Base-by-base conservation (phyloP, 2,888 invertebrate species). In the Amiota minor region DNA sequence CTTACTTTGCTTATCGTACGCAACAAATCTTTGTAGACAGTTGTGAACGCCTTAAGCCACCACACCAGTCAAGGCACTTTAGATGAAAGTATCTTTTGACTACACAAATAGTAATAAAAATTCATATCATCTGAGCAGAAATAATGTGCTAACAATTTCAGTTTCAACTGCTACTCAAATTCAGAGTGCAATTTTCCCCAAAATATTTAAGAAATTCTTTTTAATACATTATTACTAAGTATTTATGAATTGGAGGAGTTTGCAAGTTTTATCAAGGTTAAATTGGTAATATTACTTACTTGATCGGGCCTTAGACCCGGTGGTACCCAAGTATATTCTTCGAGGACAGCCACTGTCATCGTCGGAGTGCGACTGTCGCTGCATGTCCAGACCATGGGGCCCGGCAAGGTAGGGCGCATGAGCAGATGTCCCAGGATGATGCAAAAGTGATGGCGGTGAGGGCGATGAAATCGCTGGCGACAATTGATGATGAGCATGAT, bases 271-370 rank as follows among this genome's bases (percentile, higher is more conserved):
- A 8, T 35, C 35, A 35, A 35, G 35, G 35, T 35, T 35, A 35
- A 35, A 35, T 35, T 35, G 35, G 35, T 35, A 35, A 35, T 35
- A 35, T 35, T 67, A 82, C 91, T 91, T 90, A 98, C 98, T 94
- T 98, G 98, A 91, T 98, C 98, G 2, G 98, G 98, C 89, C 98
- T 93, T 20, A 98, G 92, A 77, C 98, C 98, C 4, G 97, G 97
- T 70, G 99, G 99, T 75, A 98, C 97, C 99, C 98, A 99, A 4
- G 98, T 97, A 91, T 98, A 99, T 90, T 99, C 98, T 89, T 99
- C 99, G 78, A 99, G 91, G 23, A 89, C 98, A 99, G n/a, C 99
- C 99, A 74, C 97, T 97, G 91, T 99, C 99, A 89, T 98, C 98
- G 90, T 99, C 99, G 76, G 97, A 97, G 88, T 97, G 97, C 71